Evolutionary conservation across 2,888 invertebrate species (phyloP), one percentile per base, ranked within the genome.

Genomic region (Agrotis puta): DNA sequence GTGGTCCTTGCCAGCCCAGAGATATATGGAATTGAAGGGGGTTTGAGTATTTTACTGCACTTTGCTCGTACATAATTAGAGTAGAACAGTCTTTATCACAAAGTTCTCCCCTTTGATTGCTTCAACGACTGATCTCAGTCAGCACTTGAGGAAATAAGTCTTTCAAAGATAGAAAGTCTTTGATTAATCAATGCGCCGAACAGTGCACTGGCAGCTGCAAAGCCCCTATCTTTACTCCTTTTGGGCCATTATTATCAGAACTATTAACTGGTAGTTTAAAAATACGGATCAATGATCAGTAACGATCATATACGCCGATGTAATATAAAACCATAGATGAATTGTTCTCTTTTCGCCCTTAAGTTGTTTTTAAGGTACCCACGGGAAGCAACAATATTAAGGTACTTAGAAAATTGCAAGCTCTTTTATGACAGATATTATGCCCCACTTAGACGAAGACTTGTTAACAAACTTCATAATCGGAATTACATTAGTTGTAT

Each of bases 401-500:
- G 67, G 58, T 65, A 68, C 64, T 68, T 58, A 63, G n/a, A 3
- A 64, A 62, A 58, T 50, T 65, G 48, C 57, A 61, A 69, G 70
- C 57, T 78, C 59, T 82, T 74, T 82, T 48, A 43, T n/a, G n/a
- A n/a, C n/a, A n/a, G n/a, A n/a, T n/a, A n/a, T n/a, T n/a, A n/a
- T 65, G 50, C 63, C 64, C 22, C 62, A 51, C 43, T 62, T 64
- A 58, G 58, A 64, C 58, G 66, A 62, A 24, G 64, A 66, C 74
- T 74, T 70, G 63, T 47, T 71, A 66, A 67, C 64, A 24, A 71
- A 74, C 74, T 71, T 67, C 53, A 58, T 74, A 66, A 58, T 56
- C 66, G 58, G 70, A 72, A 72, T 79, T 71, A 61, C 66, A 69
- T 61, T 64, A 78, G 69, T 71, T 82, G 50, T 54, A 57, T 65